These are phyloP conservation scores for Luscinia megarhynchos DNA, from an alignment of 2,797 vertebrate species.

Conservation along the genomic window DNA sequence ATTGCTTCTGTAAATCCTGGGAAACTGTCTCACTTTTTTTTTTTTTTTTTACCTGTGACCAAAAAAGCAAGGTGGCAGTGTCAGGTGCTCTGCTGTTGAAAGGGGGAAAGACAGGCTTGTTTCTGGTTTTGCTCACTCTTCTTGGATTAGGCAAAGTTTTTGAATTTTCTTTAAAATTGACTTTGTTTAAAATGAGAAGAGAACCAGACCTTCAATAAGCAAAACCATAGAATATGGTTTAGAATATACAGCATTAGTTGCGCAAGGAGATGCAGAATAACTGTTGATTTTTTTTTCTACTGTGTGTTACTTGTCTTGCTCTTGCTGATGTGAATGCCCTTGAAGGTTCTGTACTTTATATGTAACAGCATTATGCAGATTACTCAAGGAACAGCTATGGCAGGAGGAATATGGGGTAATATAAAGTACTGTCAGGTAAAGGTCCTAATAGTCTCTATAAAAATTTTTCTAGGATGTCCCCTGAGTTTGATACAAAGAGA, in stretches of 20 bases:
- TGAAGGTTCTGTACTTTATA: not conserved
- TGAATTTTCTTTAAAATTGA: not conserved
- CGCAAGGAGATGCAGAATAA: not conserved
- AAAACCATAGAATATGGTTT: not conserved
- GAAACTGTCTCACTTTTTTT: not conserved
- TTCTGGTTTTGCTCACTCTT: not conserved
- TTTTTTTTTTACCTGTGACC: not conserved
- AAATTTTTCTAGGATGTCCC: not conserved
- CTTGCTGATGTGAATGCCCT: not conserved
- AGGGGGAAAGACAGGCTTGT: not conserved
- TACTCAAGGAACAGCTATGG: not conserved
- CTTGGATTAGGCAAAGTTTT: not conserved
- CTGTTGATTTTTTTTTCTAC: rapidly evolving
- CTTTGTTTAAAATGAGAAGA: not conserved
- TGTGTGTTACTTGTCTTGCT: not conserved
- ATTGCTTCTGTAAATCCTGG: not conserved
- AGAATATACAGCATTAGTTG: not conserved
- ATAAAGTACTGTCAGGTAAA: not conserved
- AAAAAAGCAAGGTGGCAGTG: not conserved
- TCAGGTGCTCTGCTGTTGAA: not conserved
- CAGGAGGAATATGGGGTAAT: not conserved
- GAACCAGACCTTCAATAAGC: not conserved
- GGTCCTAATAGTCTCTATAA: not conserved
- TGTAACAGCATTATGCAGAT: not conserved
- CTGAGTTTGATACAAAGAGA: not conserved